Evolutionary conservation across 23 tunicate genomes (phyloP), one percentile per base, ranked within the genome.

Genomic region (Clavelina lepadiformis): DNA sequence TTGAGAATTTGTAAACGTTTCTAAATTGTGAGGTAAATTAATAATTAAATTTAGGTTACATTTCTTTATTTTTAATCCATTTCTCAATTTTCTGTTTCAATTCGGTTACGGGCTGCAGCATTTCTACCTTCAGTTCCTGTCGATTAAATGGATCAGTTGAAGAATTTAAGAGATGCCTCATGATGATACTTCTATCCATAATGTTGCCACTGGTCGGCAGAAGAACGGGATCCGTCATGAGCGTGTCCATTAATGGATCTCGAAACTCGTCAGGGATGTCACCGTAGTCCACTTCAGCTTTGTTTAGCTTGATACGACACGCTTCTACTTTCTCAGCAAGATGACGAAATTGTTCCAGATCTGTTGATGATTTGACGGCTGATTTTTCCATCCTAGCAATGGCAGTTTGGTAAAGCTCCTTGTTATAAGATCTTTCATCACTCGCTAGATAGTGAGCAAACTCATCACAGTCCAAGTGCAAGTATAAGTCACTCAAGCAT

Each of bases 161-260:
- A 6, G 98, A 69, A 55, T 91, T 91, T 11, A 91, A 72, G n/a
- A 91, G 53, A 77, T 91, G 98, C 36, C 91, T 56, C 46, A 59
- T 25, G 28, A 91, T 91, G 28, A 82, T 82, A 34, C 75, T 78
- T 1, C 98, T 72, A 53, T 91, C 98, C 98, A 91, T 91, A 0
- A 91, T 72, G 18, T 71, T 83, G 20, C 98, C 98, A 58, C 92
- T 82, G 4, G 88, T 80, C 1, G 98, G 98, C 28, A 91, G 71
- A 21, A 77, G 80, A 2, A 91, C 98, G 15, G 98, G 98, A 58
- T 91, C 92, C 6, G 35, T 56, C 98, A 91, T 91, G 18, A 91
- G 61, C 11, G 98, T 91, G 56, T 85, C 92, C 98, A 91, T 82
- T 15, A 91, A 33, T n/a, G 98, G 98, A 56, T 91, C 98, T 61